Percentiles rank a stretch among this genome's conserved stretches.
phyloP scores from a whole-genome alignment of 2,888 invertebrate genomes.

The Rhodophaea formosa region DNA sequence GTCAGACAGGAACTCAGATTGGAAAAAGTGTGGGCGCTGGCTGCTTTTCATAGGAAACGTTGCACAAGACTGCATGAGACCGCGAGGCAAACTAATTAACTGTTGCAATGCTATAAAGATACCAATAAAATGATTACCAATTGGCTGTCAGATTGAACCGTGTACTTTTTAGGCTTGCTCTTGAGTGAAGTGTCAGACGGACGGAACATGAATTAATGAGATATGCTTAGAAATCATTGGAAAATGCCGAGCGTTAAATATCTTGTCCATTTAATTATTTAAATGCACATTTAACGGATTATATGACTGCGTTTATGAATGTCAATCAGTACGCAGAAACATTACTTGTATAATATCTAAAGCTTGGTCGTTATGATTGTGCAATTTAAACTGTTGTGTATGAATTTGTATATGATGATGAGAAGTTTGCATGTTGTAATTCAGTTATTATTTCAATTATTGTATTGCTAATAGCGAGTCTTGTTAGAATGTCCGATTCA shows the following conservation, averaged over 20 bases:
- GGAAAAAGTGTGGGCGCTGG: constrained; percentile 19
- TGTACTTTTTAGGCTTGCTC: constrained; percentile 14
- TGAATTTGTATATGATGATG: not conserved
- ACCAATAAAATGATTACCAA: constrained; percentile 22
- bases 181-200: not conserved
- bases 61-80: constrained; percentile 1
- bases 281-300: not conserved
- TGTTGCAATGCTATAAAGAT: constrained; percentile 22
- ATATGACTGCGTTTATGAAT: not conserved
- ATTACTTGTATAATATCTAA: not conserved
- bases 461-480: constrained; percentile 24
- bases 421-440: constrained; percentile 21
- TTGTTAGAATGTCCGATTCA: constrained; percentile 24
- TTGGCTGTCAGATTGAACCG: constrained; percentile 16
- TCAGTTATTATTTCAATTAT: constrained; percentile 26
- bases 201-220: constrained; percentile 7
- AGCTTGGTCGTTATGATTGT: not conserved
- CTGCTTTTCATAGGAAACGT: constrained; percentile 14
- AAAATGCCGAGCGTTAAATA: not conserved
- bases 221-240: not conserved
- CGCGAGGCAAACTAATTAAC: constrained; percentile 21
- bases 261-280: not conserved
- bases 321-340: not conserved
- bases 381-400: not conserved
- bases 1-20: constrained; percentile 37